Evolutionary conservation across 2,113 vertebrate genomes (phyloP), one percentile per base, ranked within the genome.

Genomic region (Actenoides hombroni): DNA sequence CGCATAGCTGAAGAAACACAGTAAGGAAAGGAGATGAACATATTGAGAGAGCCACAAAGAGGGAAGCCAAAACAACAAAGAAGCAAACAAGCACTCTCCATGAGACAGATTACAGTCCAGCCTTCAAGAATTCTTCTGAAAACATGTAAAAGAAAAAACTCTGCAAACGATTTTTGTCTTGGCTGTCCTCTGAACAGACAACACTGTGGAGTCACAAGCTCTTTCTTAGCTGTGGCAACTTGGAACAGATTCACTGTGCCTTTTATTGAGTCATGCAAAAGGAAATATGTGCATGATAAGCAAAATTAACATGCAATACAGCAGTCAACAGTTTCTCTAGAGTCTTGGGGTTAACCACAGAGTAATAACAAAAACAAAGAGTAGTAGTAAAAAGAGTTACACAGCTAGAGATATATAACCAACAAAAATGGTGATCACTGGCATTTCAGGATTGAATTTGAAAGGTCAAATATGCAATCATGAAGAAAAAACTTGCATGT

Each of bases 301-400:
- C 80, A 94, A 92, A 88, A 92, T 75, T 40, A 78, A 44, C 33
- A 11, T 70, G 48, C 70, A 59, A 76, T 84, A 37, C 40, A 86
- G 53, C 35, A 75, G 91, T 53, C 6, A 88, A 60, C 33, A 26
- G 28, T 84, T 90, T 53, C 48, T 86, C 48, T 84, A 15, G 69
- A 94, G 80, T 84, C 65, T 31, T 84, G 77, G 53, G 78, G 61
- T 95, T 95, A 95, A 88, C 94, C 80, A 53, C 51, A 59, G 73
- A 57, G 19, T 10, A 87, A 86, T 81, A 90, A 48, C n/a, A 69
- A 83, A 93, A 95, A 6, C 26, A 51, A 92, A 81, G 69, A 87
- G 35, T 49, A 76, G 28, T 48, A 82, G 48, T 76, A 73, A 92
- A 95, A 94, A 48, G 42, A 88, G 61, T 93, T 86, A 60, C 44